Conservation (phyloP, 2,797 vertebrate species). For the Arremon brunneinucha region DNA sequence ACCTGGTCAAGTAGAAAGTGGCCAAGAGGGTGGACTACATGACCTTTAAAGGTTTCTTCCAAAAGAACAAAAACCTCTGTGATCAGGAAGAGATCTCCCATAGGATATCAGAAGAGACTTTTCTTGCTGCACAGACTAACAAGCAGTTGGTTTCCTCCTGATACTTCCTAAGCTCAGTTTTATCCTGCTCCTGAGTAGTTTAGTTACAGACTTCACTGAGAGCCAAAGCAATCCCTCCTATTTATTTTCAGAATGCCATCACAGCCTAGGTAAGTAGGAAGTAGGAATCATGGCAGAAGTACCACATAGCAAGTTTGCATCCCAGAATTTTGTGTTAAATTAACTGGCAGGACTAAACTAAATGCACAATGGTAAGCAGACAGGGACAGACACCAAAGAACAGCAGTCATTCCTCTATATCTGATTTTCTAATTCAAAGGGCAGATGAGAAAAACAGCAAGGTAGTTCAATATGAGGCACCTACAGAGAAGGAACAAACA, state of each 20-base stretch:
- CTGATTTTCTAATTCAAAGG: neutral
- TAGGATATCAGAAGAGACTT: neutral
- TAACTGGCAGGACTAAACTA: neutral
- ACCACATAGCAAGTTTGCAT: neutral
- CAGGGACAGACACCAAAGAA: neutral
- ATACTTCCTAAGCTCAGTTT: neutral
- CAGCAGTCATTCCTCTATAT: neutral
- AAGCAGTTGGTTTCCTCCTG: neutral
- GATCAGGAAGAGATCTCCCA: neutral
- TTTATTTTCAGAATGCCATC: neutral
- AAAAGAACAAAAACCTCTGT: neutral
- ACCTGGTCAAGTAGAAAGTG: neutral
- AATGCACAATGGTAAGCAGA: neutral
- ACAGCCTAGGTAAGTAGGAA: neutral
- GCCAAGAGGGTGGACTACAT: neutral
- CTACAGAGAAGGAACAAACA: neutral
- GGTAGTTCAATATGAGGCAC: neutral
- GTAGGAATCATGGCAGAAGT: accelerated
- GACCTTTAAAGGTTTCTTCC: neutral
- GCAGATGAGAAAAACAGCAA: neutral
- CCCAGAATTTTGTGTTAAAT: neutral
- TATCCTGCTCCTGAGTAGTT: neutral
- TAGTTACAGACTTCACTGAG: neutral
- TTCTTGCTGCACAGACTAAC: neutral
- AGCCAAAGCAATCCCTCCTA: neutral